Evolutionary conservation across 2,888 invertebrate genomes (phyloP).

Genomic region (Listrodromus nycthemerus): DNA sequence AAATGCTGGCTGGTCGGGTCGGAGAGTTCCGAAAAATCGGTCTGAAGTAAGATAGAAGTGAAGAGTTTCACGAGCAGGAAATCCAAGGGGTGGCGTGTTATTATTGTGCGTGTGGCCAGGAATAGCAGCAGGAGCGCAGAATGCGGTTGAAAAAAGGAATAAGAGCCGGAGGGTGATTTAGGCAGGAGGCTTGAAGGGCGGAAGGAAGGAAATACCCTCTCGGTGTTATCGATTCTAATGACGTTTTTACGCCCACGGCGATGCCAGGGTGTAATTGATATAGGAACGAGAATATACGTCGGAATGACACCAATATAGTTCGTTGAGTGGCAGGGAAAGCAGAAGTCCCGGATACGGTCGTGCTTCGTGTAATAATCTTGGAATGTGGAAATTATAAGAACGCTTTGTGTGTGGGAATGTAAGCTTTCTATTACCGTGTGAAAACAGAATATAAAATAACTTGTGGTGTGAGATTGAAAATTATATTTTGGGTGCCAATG

Average conservation of each 20-base stretch:
- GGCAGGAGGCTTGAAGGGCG: conserved; percentile 63
- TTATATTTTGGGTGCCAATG: no score
- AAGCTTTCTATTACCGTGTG: neutral
- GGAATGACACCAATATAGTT: conserved; percentile 18
- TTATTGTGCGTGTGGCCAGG: conserved; percentile 72
- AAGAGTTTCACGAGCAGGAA: conserved; percentile 78
- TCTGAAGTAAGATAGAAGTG: conserved; percentile 73
- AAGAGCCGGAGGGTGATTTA: conserved; percentile 49
- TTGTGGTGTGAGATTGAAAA: neutral
- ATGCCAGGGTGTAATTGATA: conserved; percentile 80
- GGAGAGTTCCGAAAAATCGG: conserved; percentile 21
- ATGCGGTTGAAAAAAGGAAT: conserved; percentile 38
- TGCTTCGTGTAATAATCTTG: neutral
- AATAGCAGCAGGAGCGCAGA: conserved; percentile 28
- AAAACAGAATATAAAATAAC: neutral
- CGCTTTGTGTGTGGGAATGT: neutral
- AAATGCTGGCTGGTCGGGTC: no score
- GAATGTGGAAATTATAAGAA: neutral
- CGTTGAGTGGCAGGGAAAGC: neutral
- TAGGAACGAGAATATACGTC: conserved; percentile 70
- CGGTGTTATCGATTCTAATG: conserved; percentile 82
- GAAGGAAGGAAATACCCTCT: conserved; percentile 55
- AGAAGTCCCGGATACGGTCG: neutral
- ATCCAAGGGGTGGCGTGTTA: conserved; percentile 72
- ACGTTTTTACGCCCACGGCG: conserved; percentile 81